Evolutionary conservation across 2,113 vertebrate species (phyloP).

Genomic region (Athene noctua): DNA sequence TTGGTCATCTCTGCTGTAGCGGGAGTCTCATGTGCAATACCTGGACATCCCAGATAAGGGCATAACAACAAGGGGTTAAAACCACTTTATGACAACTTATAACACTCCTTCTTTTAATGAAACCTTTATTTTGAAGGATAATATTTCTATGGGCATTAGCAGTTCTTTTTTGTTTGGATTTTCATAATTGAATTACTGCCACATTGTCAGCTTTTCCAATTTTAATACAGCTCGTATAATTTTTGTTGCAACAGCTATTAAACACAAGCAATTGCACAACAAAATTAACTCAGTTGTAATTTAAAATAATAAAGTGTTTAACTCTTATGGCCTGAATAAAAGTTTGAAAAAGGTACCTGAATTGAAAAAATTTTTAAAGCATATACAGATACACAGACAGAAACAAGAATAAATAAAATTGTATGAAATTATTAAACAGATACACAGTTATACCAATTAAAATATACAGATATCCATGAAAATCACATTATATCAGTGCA

Average conservation of each 20-base stretch:
- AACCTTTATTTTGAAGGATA: neutral
- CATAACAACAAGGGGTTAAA: neutral
- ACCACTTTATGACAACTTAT: neutral
- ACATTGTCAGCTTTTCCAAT: neutral
- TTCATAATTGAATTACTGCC: neutral
- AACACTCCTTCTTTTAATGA: neutral
- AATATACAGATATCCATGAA: neutral
- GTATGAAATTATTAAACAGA: neutral
- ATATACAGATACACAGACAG: neutral
- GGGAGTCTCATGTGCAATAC: neutral
- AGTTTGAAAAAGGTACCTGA: neutral
- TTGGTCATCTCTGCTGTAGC: neutral
- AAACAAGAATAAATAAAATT: constrained; percentile 10
- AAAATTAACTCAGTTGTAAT: neutral
- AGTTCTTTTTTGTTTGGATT: neutral
- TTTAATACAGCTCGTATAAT: neutral
- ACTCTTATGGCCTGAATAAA: neutral
- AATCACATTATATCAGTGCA: neutral
- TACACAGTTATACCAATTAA: neutral
- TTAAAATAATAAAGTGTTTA: neutral
- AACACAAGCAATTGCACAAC: neutral
- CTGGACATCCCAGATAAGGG: neutral
- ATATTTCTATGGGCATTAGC: neutral
- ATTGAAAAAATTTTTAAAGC: neutral
- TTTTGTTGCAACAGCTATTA: neutral